Conservation (phyloP, 1,140 invertebrate species). For the Drosophila obscura region DNA sequence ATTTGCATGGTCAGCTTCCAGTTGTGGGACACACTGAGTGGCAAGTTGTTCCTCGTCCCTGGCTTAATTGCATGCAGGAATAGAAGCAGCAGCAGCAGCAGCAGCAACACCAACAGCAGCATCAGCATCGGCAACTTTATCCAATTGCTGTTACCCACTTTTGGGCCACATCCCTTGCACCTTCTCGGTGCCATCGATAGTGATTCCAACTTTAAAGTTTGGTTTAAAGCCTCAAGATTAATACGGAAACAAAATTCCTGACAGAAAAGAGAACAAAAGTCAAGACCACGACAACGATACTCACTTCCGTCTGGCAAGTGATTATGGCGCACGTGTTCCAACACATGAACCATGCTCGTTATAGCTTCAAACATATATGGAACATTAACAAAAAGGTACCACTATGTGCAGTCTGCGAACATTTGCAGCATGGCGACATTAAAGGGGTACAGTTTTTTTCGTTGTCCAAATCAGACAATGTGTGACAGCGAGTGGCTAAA, state of each 20-base stretch:
- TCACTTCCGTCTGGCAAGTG: conserved; percentile 32
- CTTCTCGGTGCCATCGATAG: conserved; percentile 58
- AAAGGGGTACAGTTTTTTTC: conserved; percentile 40
- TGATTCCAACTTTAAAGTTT: conserved; percentile 35
- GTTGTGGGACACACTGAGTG: conserved; percentile 58
- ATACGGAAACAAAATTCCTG: background rate
- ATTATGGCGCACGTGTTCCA: conserved; percentile 41
- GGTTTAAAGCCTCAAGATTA: conserved; percentile 35
- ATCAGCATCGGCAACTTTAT: conserved; percentile 69
- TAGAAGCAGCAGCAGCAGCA: conserved; percentile 31
- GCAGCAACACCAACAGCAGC: conserved; percentile 23
- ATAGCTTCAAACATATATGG: conserved; percentile 1
- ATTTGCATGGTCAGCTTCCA: conserved; percentile 80
- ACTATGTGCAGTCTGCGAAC: conserved; percentile 20
- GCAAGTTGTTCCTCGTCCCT: conserved; percentile 51
- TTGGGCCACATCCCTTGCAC: conserved; percentile 13
- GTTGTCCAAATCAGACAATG: conserved; percentile 67
- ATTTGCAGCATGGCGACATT: conserved; percentile 48
- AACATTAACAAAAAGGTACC: conserved; percentile 37
- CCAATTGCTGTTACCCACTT: conserved; percentile 53
- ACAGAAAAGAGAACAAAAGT: background rate
- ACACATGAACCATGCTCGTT: conserved; percentile 44
- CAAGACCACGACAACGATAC: conserved; percentile 32
- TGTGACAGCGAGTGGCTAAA: conserved; percentile 30
- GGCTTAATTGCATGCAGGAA: conserved; percentile 75